Evolutionary conservation across 2,888 invertebrate genomes (phyloP), one percentile per base, ranked within the genome.

Genomic region (Phlogophora meticulosa): DNA sequence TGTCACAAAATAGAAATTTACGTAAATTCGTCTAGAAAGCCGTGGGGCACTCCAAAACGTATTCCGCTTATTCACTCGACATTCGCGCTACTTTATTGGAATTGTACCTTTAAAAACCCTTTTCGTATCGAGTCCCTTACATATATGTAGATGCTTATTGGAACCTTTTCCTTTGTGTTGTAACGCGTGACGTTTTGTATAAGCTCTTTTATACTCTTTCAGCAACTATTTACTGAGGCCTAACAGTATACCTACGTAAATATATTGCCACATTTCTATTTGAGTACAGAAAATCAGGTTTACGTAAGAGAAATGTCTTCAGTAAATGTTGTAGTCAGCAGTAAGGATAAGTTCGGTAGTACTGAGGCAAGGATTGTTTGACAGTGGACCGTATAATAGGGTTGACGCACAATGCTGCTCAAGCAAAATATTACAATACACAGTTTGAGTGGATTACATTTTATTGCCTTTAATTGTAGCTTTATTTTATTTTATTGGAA

Each of bases 91-190:
- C 88, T 92, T 90, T 92, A 91, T 92, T 90, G 89, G 88, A 90
- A 91, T 90, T 89, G 91, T 92, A 91, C 92, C 91, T 92, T 88
- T 87, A 63, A 89, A 91, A 92, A 89, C 89, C 92, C 88, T 88
- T 90, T 88, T 80, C 84, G 84, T 87, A 88, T 87, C 87, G 87
- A 85, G 82, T 83, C 83, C 85, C 79, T 80, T 84, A 87, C 82
- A 82, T 86, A 84, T 88, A 89, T 88, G 88, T 90, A 89, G 87
- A 90, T 91, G 85, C 85, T 86, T 90, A 91, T 90, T 89, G 88
- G 84, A 83, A 86, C 86, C 90, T 88, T 84, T 88, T 87, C 84
- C 86, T 89, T 91, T 92, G 89, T 92, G 83, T 88, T 81, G 80
- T 81, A 83, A 87, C 84, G 89, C 86, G 87, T 88, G 85, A 88